Percentiles rank a stretch among this genome's conserved stretches.
These are phyloP conservation scores for Vannuccia rotundouncinata DNA, from an alignment of 2,888 invertebrate genomes.

Conservation along the genomic window DNA sequence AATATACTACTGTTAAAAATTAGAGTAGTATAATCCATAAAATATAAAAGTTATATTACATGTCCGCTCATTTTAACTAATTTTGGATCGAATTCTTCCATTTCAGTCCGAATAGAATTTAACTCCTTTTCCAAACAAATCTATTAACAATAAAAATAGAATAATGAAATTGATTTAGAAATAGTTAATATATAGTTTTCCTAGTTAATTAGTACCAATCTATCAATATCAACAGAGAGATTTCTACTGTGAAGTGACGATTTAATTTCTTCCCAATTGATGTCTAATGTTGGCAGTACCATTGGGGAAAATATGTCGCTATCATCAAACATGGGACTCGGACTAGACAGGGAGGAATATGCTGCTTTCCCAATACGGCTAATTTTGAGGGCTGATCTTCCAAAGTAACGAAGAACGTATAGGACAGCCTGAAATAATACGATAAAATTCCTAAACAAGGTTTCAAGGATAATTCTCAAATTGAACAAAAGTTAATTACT, in stretches of 20 bases:
- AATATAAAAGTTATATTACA: background rate
- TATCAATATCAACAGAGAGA: background rate
- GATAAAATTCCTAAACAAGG: background rate
- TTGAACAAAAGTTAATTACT: too few species aligned
- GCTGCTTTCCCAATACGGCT: too few species aligned
- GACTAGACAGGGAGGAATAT: background rate
- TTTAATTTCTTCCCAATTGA: background rate
- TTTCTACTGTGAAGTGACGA: background rate
- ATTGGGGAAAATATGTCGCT: background rate
- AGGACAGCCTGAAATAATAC: background rate
- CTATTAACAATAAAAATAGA: background rate
- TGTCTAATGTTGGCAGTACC: background rate
- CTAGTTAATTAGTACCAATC: background rate
- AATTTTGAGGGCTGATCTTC: background rate
- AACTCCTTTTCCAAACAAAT: background rate
- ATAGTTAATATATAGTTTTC: background rate
- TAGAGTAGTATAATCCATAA: background rate
- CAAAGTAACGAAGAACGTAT: too few species aligned
- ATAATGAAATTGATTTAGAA: background rate
- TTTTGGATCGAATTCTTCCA: background rate
- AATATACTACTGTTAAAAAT: too few species aligned
- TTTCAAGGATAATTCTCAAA: too few species aligned
- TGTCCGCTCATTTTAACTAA: background rate
- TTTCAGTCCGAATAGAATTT: background rate
- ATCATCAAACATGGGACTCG: background rate